A percentile compares a stretch with the other conserved stretches of the same genome.
phyloP scores from a whole-genome alignment of 2,888 invertebrate genomes.

The Flabesymbios commensalis region DNA sequence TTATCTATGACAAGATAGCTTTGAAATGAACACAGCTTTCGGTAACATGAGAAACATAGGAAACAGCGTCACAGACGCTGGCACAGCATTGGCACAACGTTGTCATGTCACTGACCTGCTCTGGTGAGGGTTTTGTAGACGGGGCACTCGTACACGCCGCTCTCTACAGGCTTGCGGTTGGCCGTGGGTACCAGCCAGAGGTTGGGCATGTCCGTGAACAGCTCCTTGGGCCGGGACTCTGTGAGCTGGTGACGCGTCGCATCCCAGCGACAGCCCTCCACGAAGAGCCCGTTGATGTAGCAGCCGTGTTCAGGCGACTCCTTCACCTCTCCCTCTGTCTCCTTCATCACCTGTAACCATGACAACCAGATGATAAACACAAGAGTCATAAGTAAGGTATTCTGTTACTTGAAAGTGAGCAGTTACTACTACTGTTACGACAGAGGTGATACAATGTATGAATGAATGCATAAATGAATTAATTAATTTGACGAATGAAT shows the following conservation, averaged over 20 bases:
- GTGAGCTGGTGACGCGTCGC: conserved; percentile 39
- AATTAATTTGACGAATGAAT: too few relatives aligned
- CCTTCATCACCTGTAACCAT: conserved; percentile 54
- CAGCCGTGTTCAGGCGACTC: conserved; percentile 59
- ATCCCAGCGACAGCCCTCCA: conserved; percentile 61
- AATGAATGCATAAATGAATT: too few relatives aligned
- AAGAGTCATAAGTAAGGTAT: background rate
- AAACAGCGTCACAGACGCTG: too few relatives aligned
- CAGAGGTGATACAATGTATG: too few relatives aligned
- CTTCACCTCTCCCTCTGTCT: conserved; percentile 43
- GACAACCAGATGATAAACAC: background rate
- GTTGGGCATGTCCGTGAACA: conserved; percentile 70
- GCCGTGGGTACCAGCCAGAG: conserved; percentile 74
- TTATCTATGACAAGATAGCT: too few relatives aligned
- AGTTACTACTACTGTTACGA: too few relatives aligned
- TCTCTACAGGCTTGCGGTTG: conserved; percentile 64
- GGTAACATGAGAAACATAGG: too few relatives aligned
- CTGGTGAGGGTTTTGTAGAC: conserved; percentile 71
- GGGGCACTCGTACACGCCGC: conserved; percentile 67
- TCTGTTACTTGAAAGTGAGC: background rate
- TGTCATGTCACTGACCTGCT: conserved; percentile 57
- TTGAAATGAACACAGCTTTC: too few relatives aligned
- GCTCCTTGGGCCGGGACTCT: conserved; percentile 60
- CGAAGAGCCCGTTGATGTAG: conserved; percentile 59
- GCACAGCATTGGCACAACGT: too few relatives aligned